Evolutionary conservation across 2,113 vertebrate species (phyloP).

Genomic region (Embiotoca jacksoni): DNA sequence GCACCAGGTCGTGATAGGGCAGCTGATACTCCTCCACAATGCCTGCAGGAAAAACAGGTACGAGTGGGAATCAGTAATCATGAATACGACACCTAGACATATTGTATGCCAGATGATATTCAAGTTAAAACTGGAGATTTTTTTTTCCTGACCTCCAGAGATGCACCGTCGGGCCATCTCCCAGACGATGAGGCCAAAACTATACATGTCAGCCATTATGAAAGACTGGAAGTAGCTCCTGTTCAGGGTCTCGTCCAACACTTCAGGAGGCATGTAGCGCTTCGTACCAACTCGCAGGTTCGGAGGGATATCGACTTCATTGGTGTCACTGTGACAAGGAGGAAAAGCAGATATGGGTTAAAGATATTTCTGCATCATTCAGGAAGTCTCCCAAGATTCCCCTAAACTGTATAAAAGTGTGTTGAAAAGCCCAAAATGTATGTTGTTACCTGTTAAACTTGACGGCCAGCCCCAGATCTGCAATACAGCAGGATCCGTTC

Average conservation of each 20-base stretch:
- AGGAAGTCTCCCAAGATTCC: background rate
- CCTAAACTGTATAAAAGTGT: background rate
- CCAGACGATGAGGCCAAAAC: constrained; percentile 98
- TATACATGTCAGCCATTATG: constrained; percentile 99
- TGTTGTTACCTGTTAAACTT: constrained; percentile 95
- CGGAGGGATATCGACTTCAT: constrained; percentile 96
- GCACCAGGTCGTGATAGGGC: constrained; percentile 94
- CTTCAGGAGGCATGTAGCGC: constrained; percentile 98
- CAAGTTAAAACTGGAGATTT: background rate
- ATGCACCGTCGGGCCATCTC: constrained; percentile 94
- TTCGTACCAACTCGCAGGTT: constrained; percentile 97
- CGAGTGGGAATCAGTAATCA: background rate
- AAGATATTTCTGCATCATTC: background rate
- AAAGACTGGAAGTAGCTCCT: constrained; percentile 96
- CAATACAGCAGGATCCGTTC: constrained; percentile 95
- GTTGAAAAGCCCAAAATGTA: background rate
- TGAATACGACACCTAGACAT: background rate
- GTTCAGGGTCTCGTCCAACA: constrained; percentile 95
- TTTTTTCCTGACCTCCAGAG: constrained; percentile 89
- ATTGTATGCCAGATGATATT: background rate
- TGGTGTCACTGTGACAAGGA: constrained; percentile 88
- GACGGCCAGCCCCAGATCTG: constrained; percentile 95
- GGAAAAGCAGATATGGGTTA: background rate
- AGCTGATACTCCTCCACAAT: constrained; percentile 98
- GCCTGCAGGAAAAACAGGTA: constrained; percentile 77